These are phyloP conservation scores for Camptogramma bilineatum DNA, from an alignment of 2,888 invertebrate genomes.

Conservation along the genomic window DNA sequence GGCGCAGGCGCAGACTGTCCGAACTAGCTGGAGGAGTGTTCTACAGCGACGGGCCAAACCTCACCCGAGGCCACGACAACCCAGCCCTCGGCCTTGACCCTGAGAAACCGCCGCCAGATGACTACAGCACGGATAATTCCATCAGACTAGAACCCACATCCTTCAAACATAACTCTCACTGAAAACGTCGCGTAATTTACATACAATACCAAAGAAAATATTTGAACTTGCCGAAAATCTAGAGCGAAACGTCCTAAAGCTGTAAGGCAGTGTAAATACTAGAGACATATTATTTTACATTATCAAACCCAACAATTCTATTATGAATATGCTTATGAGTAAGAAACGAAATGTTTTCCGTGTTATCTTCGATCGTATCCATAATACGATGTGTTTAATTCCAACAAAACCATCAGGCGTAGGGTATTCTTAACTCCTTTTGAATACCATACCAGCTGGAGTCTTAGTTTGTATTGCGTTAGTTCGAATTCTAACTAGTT, in stretches of 20 bases:
- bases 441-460: no score
- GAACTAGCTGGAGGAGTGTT: slow-evolving; percentile 81
- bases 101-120: slow-evolving; percentile 67
- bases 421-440: no score
- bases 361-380: no score
- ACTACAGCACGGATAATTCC: slow-evolving; percentile 56
- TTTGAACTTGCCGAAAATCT: slow-evolving; percentile 22
- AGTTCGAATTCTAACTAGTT: no score
- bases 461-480: no score
- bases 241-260: background rate
- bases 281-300: no score
- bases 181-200: slow-evolving; percentile 8
- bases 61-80: slow-evolving; percentile 70
- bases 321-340: no score
- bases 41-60: slow-evolving; percentile 71
- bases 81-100: slow-evolving; percentile 70
- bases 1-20: slow-evolving; percentile 75
- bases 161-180: slow-evolving; percentile 33
- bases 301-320: no score
- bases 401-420: no score
- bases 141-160: slow-evolving; percentile 56
- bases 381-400: no score
- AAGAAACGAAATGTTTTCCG: no score
- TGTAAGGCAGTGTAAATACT: background rate
- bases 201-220: slow-evolving; percentile 19